Percentiles rank a stretch among this genome's conserved stretches.
Conservation (phyloP, 2,797 vertebrate species). For the Eleutherodactylus coqui region DNA sequence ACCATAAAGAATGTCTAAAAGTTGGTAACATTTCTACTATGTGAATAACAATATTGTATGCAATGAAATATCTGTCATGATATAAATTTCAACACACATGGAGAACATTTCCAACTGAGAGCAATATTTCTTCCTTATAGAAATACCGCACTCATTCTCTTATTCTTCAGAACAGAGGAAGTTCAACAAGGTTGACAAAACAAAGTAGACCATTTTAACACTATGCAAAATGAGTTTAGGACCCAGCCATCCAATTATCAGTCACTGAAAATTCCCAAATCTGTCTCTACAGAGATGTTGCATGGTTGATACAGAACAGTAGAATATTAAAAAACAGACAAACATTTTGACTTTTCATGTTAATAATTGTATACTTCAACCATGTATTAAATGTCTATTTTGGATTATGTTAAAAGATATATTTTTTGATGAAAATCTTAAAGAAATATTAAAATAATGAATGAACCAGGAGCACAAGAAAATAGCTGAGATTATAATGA, state of each 20-base stretch:
- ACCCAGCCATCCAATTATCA: conserved; percentile 70
- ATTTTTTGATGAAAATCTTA: too few relatives aligned
- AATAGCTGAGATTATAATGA: background rate
- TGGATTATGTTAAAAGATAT: too few relatives aligned
- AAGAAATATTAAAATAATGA: background rate
- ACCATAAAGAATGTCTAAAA: conserved; percentile 68
- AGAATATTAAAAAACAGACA: background rate
- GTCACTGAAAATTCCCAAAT: conserved; percentile 71
- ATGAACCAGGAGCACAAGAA: background rate
- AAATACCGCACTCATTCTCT: conserved; percentile 77
- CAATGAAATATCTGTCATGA: conserved; percentile 77
- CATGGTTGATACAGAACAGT: background rate
- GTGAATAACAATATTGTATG: conserved; percentile 77
- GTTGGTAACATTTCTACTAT: conserved; percentile 68
- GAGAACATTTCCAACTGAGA: conserved; percentile 81
- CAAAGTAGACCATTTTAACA: conserved; percentile 79
- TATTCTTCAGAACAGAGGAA: conserved; percentile 76
- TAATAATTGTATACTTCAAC: background rate
- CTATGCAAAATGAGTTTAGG: conserved; percentile 72
- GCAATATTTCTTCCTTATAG: conserved; percentile 83
- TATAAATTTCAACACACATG: conserved; percentile 83
- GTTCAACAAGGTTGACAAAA: conserved; percentile 80
- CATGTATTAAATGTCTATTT: too few relatives aligned
- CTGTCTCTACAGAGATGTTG: background rate
- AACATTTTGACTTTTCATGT: background rate